Conservation (phyloP, 2,888 invertebrate genomes). For the Pseudanteris insignis region DNA sequence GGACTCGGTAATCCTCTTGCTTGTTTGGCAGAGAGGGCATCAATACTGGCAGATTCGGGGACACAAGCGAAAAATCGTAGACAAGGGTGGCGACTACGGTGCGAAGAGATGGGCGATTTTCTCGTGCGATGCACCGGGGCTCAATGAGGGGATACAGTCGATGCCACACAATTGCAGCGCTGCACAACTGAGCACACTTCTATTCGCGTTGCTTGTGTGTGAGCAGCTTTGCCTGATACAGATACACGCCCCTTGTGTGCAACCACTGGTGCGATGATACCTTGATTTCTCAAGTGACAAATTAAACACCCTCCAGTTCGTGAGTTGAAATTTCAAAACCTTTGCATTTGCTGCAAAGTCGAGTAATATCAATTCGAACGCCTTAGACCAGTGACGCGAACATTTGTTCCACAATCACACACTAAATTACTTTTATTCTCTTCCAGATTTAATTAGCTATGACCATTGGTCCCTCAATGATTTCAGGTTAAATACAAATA, state of each 20-base stretch:
- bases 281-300: constrained; percentile 64
- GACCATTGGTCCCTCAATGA: too few species aligned
- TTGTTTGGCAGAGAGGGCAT: constrained; percentile 61
- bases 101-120: constrained; percentile 44
- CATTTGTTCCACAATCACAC: too few species aligned
- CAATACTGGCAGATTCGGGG: constrained; percentile 38
- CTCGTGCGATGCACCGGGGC: constrained; percentile 29
- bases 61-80: constrained; percentile 34
- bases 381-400: too few species aligned
- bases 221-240: constrained; percentile 45
- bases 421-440: too few species aligned
- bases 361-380: constrained; percentile 27
- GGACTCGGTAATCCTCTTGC: constrained; percentile 67
- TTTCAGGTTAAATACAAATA: too few species aligned
- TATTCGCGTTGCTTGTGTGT: constrained; percentile 16
- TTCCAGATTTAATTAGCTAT: too few species aligned
- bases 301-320: constrained; percentile 54
- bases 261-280: constrained; percentile 61
- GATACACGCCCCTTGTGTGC: constrained; percentile 63
- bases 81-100: constrained; percentile 53
- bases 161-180: constrained; percentile 24
- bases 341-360: constrained; percentile 19
- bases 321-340: constrained; percentile 28
- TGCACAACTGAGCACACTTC: constrained; percentile 20
- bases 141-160: constrained; percentile 28